These are phyloP conservation scores for Urocyon cinereoargenteus DNA, from an alignment of 2,797 vertebrate species.

Conservation along the genomic window DNA sequence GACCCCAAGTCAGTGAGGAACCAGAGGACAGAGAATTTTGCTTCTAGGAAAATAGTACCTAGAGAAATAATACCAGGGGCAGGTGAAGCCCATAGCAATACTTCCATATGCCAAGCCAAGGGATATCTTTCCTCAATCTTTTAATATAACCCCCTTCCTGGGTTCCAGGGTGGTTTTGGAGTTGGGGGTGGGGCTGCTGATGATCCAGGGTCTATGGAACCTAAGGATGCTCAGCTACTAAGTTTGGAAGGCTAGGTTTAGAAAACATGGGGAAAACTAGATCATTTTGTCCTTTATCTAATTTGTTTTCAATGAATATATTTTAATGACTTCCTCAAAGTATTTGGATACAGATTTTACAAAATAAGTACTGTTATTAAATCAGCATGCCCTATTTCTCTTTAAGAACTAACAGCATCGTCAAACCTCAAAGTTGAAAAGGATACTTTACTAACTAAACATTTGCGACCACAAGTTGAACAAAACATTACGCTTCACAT, in stretches of 20 bases:
- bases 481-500: slow-evolving; percentile 59
- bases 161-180: neutral
- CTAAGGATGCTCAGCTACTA: slow-evolving; percentile 16
- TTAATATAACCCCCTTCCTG: neutral
- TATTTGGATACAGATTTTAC: slow-evolving; percentile 63
- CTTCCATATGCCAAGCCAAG: neutral
- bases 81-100: neutral
- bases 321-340: slow-evolving; percentile 64
- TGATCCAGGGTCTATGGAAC: neutral
- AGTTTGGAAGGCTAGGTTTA: slow-evolving; percentile 40
- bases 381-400: slow-evolving; percentile 46
- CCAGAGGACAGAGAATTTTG: neutral
- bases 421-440: slow-evolving; percentile 65
- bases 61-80: neutral
- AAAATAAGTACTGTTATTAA: slow-evolving; percentile 62
- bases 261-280: neutral
- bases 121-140: neutral
- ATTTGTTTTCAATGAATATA: slow-evolving; percentile 45
- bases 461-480: slow-evolving; percentile 65
- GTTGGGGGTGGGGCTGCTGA: neutral
- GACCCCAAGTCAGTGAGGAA: neutral
- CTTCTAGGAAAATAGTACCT: neutral
- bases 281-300: neutral
- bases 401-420: slow-evolving; percentile 58
- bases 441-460: slow-evolving; percentile 67